Conservation (phyloP, 2,113 vertebrate species). For the Sarotherodon lohbergeri region DNA sequence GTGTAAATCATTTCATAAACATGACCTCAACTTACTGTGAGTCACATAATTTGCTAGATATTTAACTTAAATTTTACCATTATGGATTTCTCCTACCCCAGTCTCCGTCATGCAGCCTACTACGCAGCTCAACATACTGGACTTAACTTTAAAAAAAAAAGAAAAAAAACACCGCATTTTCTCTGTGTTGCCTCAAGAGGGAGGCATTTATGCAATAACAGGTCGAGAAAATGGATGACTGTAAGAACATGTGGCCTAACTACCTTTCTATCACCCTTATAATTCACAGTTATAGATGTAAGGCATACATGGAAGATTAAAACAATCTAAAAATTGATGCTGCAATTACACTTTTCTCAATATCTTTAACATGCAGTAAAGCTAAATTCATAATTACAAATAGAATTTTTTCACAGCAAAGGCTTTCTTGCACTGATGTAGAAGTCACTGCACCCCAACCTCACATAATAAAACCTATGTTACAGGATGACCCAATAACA, state of each 20-base stretch:
- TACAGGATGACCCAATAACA: neutral
- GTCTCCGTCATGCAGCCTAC: neutral
- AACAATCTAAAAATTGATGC: neutral
- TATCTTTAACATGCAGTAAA: neutral
- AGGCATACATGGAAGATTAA: neutral
- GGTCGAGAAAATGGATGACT: neutral
- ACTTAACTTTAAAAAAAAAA: neutral
- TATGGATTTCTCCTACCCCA: neutral
- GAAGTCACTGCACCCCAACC: neutral
- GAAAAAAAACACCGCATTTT: neutral
- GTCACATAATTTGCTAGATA: neutral
- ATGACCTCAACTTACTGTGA: neutral
- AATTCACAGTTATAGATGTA: neutral
- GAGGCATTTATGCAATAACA: constrained; percentile 10
- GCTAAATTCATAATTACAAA: neutral
- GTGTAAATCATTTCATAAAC: neutral
- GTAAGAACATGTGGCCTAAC: neutral
- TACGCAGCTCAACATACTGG: neutral
- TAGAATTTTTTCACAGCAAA: neutral
- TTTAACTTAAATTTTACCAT: neutral
- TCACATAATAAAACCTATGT: neutral
- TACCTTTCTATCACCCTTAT: neutral
- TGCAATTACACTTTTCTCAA: neutral
- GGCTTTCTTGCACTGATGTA: neutral
- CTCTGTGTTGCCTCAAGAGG: constrained; percentile 9